Conservation (phyloP, 2,797 vertebrate genomes). For the Catharus ustulatus region DNA sequence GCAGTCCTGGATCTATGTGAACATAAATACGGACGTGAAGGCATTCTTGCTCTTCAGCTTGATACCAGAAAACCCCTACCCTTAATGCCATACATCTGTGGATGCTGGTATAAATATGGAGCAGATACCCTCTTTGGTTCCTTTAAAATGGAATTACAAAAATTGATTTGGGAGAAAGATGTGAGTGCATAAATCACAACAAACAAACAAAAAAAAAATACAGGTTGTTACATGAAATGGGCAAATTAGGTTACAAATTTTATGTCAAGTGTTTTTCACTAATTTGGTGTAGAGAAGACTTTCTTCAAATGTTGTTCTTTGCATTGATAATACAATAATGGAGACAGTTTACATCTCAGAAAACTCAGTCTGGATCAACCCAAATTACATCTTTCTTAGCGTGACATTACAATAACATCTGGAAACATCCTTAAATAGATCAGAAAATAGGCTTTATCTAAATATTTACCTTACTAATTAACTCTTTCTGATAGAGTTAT, state of each 20-base stretch:
- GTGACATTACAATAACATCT: not conserved
- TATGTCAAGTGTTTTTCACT: not conserved
- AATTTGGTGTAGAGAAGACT: not conserved
- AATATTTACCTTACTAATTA: not conserved
- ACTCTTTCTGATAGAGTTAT: not conserved
- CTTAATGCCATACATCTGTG: not conserved
- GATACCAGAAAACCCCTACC: not conserved
- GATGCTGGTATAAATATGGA: not conserved
- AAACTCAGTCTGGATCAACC: not conserved
- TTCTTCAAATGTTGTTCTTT: not conserved
- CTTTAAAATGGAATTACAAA: not conserved
- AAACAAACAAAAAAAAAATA: not conserved
- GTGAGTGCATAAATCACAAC: not conserved
- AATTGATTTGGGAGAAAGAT: not conserved
- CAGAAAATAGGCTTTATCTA: conserved; percentile 4
- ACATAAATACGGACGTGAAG: not conserved
- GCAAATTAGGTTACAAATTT: not conserved
- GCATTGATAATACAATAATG: not conserved
- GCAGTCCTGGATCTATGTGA: not conserved
- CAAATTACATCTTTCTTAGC: not conserved
- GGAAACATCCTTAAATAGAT: not conserved
- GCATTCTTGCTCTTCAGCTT: not conserved
- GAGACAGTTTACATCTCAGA: not conserved
- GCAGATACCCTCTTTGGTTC: not conserved
- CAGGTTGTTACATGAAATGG: not conserved